A percentile compares a stretch with the other conserved stretches of the same genome.
Evolutionary conservation across 2,113 vertebrate species (phyloP).

Genomic region (Pontoporia blainvillei): DNA sequence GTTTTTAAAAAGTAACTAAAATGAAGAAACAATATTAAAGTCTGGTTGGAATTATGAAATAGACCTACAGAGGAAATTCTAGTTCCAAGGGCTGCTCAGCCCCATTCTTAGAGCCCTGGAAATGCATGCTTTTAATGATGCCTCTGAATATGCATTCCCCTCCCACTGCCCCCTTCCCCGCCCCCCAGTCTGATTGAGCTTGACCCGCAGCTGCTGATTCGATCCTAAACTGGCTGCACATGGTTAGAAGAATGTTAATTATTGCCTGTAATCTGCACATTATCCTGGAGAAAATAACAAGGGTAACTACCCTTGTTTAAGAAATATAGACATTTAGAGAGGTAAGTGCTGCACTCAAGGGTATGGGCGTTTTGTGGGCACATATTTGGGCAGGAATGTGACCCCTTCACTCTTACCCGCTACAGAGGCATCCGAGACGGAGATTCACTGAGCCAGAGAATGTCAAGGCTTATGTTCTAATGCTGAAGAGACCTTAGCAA

Average conservation of each 20-base stretch:
- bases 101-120: background rate
- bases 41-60: background rate
- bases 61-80: background rate
- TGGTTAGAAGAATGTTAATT: slow-evolving; percentile 26
- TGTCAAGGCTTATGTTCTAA: accelerated
- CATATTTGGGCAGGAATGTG: background rate
- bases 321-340: background rate
- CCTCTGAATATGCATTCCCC: background rate
- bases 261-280: background rate
- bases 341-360: background rate
- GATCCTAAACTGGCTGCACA: background rate
- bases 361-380: background rate
- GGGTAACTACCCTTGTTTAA: background rate
- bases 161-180: background rate
- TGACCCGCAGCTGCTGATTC: background rate
- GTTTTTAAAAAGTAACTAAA: background rate
- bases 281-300: background rate
- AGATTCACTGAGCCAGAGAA: background rate
- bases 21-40: background rate
- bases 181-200: background rate
- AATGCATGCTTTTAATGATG: accelerated
- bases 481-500: background rate
- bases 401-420: background rate
- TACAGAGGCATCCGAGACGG: background rate
- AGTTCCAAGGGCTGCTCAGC: background rate